phyloP scores from a whole-genome alignment of 2,888 invertebrate genomes.

The Anticlea derivata region DNA sequence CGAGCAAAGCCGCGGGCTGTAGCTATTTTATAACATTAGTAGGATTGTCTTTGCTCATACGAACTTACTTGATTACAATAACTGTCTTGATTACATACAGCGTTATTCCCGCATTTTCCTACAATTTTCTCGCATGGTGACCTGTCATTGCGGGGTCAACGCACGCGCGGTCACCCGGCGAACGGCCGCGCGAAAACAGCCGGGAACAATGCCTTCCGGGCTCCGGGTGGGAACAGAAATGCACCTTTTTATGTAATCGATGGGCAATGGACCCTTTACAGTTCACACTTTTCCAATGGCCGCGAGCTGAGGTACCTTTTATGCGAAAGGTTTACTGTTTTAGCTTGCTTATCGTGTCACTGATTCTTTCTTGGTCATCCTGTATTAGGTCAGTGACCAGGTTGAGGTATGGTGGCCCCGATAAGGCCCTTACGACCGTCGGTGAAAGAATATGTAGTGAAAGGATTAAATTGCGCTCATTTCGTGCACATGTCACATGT shows the following conservation, averaged over 20 bases:
- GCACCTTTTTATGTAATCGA: constrained; percentile 29
- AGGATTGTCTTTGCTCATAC: no score
- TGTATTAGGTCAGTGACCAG: no score
- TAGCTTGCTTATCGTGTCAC: no score
- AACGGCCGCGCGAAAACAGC: constrained; percentile 28
- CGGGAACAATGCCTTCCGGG: constrained; percentile 34
- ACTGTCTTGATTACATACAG: no score
- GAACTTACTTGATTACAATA: not conserved
- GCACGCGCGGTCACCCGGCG: constrained; percentile 36
- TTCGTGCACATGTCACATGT: no score
- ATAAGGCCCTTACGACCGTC: no score
- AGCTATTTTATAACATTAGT: no score
- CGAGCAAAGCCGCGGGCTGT: no score
- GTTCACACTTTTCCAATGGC: constrained; percentile 2
- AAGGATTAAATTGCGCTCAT: no score
- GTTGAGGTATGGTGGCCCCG: no score
- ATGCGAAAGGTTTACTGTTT: not conserved
- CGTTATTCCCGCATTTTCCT: constrained; percentile 15
- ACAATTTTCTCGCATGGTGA: constrained; percentile 18
- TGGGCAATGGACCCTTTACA: constrained; percentile 11
- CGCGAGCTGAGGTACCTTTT: not conserved
- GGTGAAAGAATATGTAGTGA: no score
- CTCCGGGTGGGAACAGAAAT: constrained; percentile 18
- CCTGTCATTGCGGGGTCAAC: constrained; percentile 35
- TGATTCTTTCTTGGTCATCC: no score